A percentile compares a stretch with the other conserved stretches of the same genome.
phyloP scores from a whole-genome alignment of 1,140 invertebrate species.

The Pygmarrhopalites habei region DNA sequence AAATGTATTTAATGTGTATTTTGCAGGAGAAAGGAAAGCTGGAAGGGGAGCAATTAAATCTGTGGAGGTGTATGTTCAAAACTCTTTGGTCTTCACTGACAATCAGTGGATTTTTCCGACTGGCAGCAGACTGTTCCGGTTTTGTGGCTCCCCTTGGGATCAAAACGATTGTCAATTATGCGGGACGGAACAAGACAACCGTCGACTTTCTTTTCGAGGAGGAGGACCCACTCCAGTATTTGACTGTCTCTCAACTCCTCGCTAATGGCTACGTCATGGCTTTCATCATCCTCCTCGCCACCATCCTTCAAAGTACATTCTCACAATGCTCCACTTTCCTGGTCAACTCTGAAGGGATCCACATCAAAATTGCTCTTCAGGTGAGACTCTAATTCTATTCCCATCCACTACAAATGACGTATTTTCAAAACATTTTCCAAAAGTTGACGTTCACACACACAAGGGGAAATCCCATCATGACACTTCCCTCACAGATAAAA shows the following conservation, averaged over 20 bases:
- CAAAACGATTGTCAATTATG: constrained; percentile 34
- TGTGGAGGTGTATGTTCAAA: constrained; percentile 62
- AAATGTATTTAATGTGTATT: no score
- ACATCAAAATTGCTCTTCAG: constrained; percentile 70
- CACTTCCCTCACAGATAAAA: no score
- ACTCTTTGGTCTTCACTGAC: constrained; percentile 65
- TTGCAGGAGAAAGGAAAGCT: no score
- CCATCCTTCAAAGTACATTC: constrained; percentile 65
- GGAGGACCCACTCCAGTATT: constrained; percentile 38
- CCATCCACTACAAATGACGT: no score
- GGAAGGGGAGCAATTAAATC: constrained; percentile 31
- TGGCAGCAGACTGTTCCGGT: constrained; percentile 67
- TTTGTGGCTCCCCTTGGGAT: constrained; percentile 63
- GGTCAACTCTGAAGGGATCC: constrained; percentile 69
- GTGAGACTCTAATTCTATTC: constrained; percentile 44
- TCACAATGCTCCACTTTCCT: constrained; percentile 79
- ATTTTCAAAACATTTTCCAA: no score
- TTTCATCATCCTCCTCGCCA: constrained; percentile 61
- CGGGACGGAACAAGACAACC: constrained; percentile 8
- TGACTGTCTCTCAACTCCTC: constrained; percentile 55
- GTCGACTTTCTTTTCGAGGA: background rate
- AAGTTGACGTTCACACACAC: no score
- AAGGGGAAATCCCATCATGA: no score
- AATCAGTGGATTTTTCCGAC: constrained; percentile 63
- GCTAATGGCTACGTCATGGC: constrained; percentile 71